Evolutionary conservation across 2,888 invertebrate species (phyloP).

Genomic region (Nowickia ferox): DNA sequence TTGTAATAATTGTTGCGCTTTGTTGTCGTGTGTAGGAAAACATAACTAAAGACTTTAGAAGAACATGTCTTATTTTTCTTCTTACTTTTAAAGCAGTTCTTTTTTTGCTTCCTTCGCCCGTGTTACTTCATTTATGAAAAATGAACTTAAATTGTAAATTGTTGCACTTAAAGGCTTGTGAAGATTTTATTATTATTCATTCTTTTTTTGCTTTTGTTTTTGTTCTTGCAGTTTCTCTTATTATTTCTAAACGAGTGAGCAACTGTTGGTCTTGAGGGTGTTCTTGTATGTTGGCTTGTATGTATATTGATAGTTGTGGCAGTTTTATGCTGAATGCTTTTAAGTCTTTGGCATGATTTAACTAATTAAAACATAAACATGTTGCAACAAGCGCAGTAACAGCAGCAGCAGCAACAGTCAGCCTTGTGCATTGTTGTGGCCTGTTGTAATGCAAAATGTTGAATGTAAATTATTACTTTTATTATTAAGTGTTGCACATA

Average conservation of each 20-base stretch:
- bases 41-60: slow-evolving; percentile 51
- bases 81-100: background rate
- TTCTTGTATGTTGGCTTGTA: slow-evolving; percentile 20
- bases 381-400: slow-evolving; percentile 56
- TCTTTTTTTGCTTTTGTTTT: slow-evolving; percentile 12
- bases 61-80: slow-evolving; percentile 52
- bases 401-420: slow-evolving; percentile 6
- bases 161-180: slow-evolving; percentile 69
- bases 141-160: slow-evolving; percentile 71
- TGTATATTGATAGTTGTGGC: slow-evolving; percentile 5
- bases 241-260: slow-evolving; percentile 18
- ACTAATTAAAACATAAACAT: slow-evolving; percentile 72
- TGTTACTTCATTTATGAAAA: slow-evolving; percentile 67
- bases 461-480: slow-evolving; percentile 65
- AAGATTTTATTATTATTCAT: slow-evolving; percentile 29
- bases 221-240: slow-evolving; percentile 15
- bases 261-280: slow-evolving; percentile 34
- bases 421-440: slow-evolving; percentile 18
- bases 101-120: slow-evolving; percentile 5
- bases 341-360: slow-evolving; percentile 66
- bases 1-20: slow-evolving; percentile 71
- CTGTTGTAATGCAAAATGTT: slow-evolving; percentile 45
- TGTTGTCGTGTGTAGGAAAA: slow-evolving; percentile 62
- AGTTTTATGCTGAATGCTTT: slow-evolving; percentile 42
- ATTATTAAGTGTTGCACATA: slow-evolving; percentile 63